Evolutionary conservation across 2,797 vertebrate species (phyloP), one percentile per base, ranked within the genome.

Genomic region (Ibycter americanus): DNA sequence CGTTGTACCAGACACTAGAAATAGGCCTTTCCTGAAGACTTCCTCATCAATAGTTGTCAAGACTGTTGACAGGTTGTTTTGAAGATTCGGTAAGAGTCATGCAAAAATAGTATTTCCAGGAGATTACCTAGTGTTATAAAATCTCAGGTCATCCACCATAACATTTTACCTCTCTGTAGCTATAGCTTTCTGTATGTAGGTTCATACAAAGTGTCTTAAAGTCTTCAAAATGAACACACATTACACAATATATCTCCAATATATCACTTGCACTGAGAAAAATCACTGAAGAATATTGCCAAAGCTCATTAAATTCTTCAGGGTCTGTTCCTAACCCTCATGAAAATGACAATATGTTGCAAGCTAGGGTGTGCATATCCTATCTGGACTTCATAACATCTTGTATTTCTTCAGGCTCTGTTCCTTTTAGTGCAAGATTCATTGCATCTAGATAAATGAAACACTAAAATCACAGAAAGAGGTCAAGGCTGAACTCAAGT

Each of bases 111-210:
- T 91, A 92, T 91, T 97, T 97, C 73, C 63, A 97, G 80, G 72
- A 94, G 42, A 80, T 97, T 97, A 96, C 84, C 52, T 93, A 93
- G 91, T 90, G 93, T 90, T 96, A 91, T 89, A 96, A 97, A 97
- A 96, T 88, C 85, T 96, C 89, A 87, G 32, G 74, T 92, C 95
- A 91, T 92, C 67, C 91, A 34, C 19, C 78, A 89, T 91, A 94
- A 97, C 25, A 77, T 97, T 96, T 98, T 94, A 96, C 42, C 93
- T 54, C 71, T 79, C 42, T 90, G 59, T 74, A 96, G 70, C 87
- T 95, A 63, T 76, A 89, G 23, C 15, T 96, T 95, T 93, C 90
- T 67, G 90, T 79, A 46, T 80, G 46, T 80, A 95, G 74, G 89
- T 89, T 70, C 83, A 95, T 47, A 79, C 49, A 96, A 93, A n/a